A percentile compares a stretch with the other conserved stretches of the same genome.
Conservation (phyloP, 2,797 vertebrate genomes). For the Gobionotothen gibberifrons region DNA sequence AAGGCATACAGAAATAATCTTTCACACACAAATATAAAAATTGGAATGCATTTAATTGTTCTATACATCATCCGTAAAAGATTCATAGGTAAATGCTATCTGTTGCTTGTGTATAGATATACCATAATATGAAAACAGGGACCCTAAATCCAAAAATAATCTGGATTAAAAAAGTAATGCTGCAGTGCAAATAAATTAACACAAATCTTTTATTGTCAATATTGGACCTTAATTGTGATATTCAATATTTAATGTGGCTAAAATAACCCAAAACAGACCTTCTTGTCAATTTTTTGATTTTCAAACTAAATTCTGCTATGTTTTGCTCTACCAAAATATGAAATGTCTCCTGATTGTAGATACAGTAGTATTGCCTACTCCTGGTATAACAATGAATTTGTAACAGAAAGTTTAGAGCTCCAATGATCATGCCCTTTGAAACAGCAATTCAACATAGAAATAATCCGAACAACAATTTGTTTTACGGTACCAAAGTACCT, state of each 20-base stretch:
- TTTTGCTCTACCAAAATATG: not conserved
- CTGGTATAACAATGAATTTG: not conserved
- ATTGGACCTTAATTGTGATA: too few relatives aligned
- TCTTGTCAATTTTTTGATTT: not conserved
- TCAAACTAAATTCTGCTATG: not conserved
- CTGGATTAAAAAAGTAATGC: too few relatives aligned
- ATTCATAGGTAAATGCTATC: too few relatives aligned
- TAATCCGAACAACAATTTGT: not conserved
- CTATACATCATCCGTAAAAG: too few relatives aligned
- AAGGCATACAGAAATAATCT: not conserved
- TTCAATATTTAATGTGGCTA: too few relatives aligned
- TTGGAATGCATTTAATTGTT: too few relatives aligned
- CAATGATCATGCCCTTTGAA: not conserved
- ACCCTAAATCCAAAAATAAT: too few relatives aligned
- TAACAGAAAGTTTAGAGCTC: not conserved
- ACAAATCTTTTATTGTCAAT: too few relatives aligned
- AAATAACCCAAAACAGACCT: not conserved
- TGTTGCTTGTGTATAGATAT: too few relatives aligned
- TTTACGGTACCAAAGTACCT: not conserved
- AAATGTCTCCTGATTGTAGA: not conserved
- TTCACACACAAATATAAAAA: too few relatives aligned
- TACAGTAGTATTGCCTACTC: not conserved
- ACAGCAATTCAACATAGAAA: not conserved
- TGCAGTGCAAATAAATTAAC: too few relatives aligned
- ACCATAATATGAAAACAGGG: too few relatives aligned